These are phyloP conservation scores for Cavia porcellus DNA, from an alignment of 2,113 vertebrate species.

Conservation along the genomic window DNA sequence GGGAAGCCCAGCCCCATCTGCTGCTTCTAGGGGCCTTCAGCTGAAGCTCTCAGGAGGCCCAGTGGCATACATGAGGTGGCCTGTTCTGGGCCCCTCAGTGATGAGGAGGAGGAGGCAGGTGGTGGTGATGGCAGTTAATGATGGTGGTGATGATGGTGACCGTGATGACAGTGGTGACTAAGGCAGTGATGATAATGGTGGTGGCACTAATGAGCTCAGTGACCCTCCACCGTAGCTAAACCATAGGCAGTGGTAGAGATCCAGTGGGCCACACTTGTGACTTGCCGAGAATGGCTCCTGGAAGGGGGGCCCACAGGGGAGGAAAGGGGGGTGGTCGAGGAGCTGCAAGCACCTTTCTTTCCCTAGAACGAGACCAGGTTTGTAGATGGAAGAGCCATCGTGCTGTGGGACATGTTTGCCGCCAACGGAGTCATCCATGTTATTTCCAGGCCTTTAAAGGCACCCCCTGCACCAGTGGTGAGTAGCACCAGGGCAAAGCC, in stretches of 20 bases:
- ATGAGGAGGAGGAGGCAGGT: background rate
- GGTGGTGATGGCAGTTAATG: rapidly evolving
- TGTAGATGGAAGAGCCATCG: conserved; percentile 92
- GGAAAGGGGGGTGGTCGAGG: background rate
- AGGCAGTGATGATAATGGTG: no score
- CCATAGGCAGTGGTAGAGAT: background rate
- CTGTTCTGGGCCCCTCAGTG: background rate
- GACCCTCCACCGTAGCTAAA: background rate
- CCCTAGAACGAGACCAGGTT: conserved; percentile 88
- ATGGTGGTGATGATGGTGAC: no score
- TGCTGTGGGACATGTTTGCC: conserved; percentile 91
- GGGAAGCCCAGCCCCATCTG: background rate
- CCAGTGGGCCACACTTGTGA: background rate
- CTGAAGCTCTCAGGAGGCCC: background rate
- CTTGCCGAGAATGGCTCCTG: background rate
- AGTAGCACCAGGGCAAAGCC: conserved; percentile 76
- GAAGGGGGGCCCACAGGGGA: background rate
- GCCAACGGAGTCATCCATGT: conserved; percentile 96
- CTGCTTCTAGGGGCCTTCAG: background rate
- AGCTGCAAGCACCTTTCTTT: background rate
- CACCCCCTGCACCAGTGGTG: conserved; percentile 88
- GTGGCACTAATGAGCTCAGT: rapidly evolving
- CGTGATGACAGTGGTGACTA: background rate
- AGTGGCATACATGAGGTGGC: background rate
- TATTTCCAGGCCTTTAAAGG: conserved; percentile 92